Evolutionary conservation across 2,113 vertebrate genomes (phyloP).

Genomic region (Marmota monax): DNA sequence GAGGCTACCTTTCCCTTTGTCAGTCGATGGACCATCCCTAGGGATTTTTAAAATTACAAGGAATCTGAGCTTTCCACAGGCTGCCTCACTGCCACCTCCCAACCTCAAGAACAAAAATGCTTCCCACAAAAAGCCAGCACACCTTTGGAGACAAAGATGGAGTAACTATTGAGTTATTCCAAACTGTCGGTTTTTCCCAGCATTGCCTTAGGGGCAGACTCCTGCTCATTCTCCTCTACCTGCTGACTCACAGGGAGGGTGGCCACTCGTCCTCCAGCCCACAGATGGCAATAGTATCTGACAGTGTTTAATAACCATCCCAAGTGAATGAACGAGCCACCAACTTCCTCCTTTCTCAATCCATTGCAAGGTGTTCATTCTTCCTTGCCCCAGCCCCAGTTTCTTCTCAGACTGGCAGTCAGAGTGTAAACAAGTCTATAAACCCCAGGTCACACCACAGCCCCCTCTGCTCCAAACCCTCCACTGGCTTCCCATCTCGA

Average conservation of each 20-base stretch:
- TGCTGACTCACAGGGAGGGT: neutral
- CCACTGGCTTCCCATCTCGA: neutral
- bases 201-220: neutral
- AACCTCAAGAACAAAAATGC: neutral
- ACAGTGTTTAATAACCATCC: no score
- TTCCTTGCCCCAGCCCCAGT: neutral
- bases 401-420: neutral
- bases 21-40: neutral
- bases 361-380: neutral
- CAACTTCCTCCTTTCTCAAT: neutral
- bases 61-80: neutral
- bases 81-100: neutral
- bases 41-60: neutral
- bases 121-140: neutral
- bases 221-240: neutral
- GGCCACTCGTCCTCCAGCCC: neutral
- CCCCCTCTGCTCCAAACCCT: neutral
- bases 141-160: neutral
- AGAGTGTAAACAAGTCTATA: neutral
- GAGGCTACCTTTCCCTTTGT: neutral
- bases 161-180: neutral
- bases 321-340: neutral
- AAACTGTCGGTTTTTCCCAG: neutral
- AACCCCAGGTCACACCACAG: neutral
- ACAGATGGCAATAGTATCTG: accelerated